Base-by-base conservation (phyloP, 2,113 vertebrate genomes). In the Porphyrio hochstetteri region DNA sequence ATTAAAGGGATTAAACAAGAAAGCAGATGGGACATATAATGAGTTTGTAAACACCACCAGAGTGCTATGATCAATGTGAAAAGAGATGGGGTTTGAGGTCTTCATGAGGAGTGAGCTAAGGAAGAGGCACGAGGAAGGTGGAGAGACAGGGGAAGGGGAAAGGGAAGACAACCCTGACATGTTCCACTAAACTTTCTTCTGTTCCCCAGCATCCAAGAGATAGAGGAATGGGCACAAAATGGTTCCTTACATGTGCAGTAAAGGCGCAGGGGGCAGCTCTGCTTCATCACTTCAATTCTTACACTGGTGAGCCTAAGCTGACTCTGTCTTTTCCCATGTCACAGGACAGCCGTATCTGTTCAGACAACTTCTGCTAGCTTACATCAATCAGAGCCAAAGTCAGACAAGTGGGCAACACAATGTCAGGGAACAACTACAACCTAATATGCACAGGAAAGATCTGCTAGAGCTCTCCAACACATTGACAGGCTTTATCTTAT, bases 401-500 rank as follows among this genome's bases (percentile, higher is more conserved):
- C 87, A 81, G 86, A 82, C 89, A 91, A 89, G 70, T 0, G 0
- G 69, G 75, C 68, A 95, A 86, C 82, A 92, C 64, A 84, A 40
- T 82, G 86, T 86, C 95, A 92, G 69, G 85, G 88, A 94, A 68
- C 57, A 93, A 64, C 59, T 50, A 55, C 71, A 81, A 28, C 5
- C 4, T 94, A 84, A 95, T 36, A 67, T 48, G 75, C 69, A 57
- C n/a, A 75, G 60, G 68, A 88, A 95, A 86, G 90, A 35, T 93
- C 93, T 96, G 94, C 50, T 86, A 78, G 86, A 56, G 53, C 90
- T 97, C 96, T 97, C 80, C 68, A 83, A 71, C 88, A 93, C 90
- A 88, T 81, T 92, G 86, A 88, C 82, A 56, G 70, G 79, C 52
- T 94, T 93, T 97, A 94, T 94, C 94, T 96, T 95, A 96, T 95